Conservation (phyloP, 2,113 vertebrate genomes). For the Siphamia tubifer region DNA sequence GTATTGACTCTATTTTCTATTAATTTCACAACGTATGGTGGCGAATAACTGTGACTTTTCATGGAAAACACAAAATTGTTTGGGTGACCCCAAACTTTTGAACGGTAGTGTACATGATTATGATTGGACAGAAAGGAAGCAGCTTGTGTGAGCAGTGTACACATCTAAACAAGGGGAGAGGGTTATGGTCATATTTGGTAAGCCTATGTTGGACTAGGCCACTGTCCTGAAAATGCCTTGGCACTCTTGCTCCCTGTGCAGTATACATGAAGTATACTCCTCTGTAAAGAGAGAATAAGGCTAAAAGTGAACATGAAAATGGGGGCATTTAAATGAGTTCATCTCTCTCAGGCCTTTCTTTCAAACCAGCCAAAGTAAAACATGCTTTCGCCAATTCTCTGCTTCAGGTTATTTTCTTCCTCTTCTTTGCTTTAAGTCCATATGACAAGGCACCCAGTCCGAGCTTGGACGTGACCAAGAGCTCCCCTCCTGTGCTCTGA, state of each 20-base stretch:
- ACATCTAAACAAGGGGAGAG: conserved; percentile 50
- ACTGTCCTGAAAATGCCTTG: conserved; percentile 22
- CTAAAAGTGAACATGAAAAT: conserved; percentile 17
- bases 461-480: conserved; percentile 77
- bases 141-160: conserved; percentile 69
- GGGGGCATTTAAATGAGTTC: neutral
- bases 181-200: conserved; percentile 52
- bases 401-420: conserved; percentile 7
- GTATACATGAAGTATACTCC: conserved; percentile 40
- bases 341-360: conserved; percentile 39
- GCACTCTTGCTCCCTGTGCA: conserved; percentile 28
- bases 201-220: conserved; percentile 38
- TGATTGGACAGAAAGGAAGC: neutral
- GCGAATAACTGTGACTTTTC: too few relatives aligned
- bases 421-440: conserved; percentile 35
- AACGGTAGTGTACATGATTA: too few relatives aligned
- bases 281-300: conserved; percentile 25
- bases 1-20: too few relatives aligned
- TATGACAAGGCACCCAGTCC: conserved; percentile 82
- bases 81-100: too few relatives aligned
- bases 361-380: conserved; percentile 47
- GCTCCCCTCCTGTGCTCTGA: neutral
- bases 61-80: too few relatives aligned
- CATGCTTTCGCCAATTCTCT: conserved; percentile 7
- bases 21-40: too few relatives aligned